Percentiles rank a stretch among this genome's conserved stretches.
phyloP scores from a whole-genome alignment of 2,888 invertebrate genomes.

The Calliphora vomitoria region DNA sequence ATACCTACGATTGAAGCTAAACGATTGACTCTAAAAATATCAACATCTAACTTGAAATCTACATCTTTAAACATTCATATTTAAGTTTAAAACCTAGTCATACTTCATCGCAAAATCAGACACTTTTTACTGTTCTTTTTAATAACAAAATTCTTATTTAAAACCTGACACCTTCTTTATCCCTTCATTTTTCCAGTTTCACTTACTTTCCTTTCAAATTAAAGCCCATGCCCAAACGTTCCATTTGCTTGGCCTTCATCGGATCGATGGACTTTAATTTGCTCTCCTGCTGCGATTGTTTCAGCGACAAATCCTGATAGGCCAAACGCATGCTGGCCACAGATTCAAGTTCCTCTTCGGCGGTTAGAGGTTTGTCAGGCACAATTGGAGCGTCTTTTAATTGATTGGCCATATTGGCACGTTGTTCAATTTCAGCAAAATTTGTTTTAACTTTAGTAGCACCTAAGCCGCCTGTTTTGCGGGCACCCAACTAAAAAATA shows the following conservation, averaged over 20 bases:
- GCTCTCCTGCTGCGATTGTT: conserved; percentile 90
- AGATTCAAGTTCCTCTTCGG: conserved; percentile 89
- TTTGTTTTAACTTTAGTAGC: conserved; percentile 97
- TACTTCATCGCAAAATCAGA: too few relatives aligned
- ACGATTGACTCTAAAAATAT: too few relatives aligned
- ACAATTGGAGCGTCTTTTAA: conserved; percentile 85
- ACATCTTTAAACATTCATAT: too few relatives aligned
- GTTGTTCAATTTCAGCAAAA: conserved; percentile 97
- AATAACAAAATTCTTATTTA: too few relatives aligned
- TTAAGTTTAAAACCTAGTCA: too few relatives aligned
- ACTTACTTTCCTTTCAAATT: conserved; percentile 79
- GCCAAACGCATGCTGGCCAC: conserved; percentile 89
- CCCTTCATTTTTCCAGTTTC: too few relatives aligned
- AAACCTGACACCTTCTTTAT: too few relatives aligned
- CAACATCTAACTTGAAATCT: too few relatives aligned
- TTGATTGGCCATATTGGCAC: conserved; percentile 94
- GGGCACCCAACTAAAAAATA: conserved; percentile 90
- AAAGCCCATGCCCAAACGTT: conserved; percentile 97
- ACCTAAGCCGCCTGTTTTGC: conserved; percentile 93
- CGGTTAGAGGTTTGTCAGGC: conserved; percentile 81
- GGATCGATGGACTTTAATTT: conserved; percentile 90
- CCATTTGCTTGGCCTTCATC: conserved; percentile 93
- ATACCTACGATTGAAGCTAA: too few relatives aligned
- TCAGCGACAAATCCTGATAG: conserved; percentile 90
- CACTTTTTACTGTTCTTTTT: too few relatives aligned